phyloP scores from a whole-genome alignment of 1,140 invertebrate genomes.

The Drosophila leontia region DNA sequence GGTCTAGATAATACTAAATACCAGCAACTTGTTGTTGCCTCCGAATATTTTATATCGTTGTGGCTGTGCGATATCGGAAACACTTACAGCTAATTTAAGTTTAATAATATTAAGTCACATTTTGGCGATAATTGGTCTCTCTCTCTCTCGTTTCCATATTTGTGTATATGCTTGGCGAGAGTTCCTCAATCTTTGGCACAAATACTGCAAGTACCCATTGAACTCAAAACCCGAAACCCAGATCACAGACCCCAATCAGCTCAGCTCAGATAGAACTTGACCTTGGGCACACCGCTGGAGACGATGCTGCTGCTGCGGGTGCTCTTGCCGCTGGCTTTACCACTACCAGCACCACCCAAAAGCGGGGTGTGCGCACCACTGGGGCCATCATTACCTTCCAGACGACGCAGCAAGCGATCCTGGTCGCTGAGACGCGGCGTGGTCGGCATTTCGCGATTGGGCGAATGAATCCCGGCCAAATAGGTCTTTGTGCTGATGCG shows the following conservation, averaged over 20 bases:
- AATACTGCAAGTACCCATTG: constrained; percentile 65
- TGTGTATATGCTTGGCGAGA: constrained; percentile 20
- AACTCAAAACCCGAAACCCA: constrained; percentile 2
- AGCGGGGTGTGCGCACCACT: constrained; percentile 61
- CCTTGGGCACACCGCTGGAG: constrained; percentile 70
- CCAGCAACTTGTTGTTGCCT: constrained; percentile 29
- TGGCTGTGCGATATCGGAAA: constrained; percentile 22
- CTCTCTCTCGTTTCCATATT: constrained; percentile 14
- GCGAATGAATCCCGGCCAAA: constrained; percentile 73
- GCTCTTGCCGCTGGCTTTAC: constrained; percentile 70
- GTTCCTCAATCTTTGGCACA: constrained; percentile 72
- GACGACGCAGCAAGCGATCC: constrained; percentile 73
- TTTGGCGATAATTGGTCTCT: constrained; percentile 44
- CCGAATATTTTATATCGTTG: constrained; percentile 42
- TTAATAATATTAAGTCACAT: constrained; percentile 75
- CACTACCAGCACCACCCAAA: constrained; percentile 46
- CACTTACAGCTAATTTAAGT: constrained; percentile 60
- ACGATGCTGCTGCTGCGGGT: constrained; percentile 76
- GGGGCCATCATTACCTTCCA: constrained; percentile 82
- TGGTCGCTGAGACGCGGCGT: constrained; percentile 76
- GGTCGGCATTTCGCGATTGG: constrained; percentile 70
- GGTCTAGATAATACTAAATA: constrained; percentile 47
- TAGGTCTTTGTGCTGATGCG: constrained; percentile 78
- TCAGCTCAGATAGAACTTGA: constrained; percentile 75
- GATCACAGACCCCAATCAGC: constrained; percentile 32